These are phyloP conservation scores for Sander vitreus DNA, from an alignment of 2,113 vertebrate species.

Conservation along the genomic window DNA sequence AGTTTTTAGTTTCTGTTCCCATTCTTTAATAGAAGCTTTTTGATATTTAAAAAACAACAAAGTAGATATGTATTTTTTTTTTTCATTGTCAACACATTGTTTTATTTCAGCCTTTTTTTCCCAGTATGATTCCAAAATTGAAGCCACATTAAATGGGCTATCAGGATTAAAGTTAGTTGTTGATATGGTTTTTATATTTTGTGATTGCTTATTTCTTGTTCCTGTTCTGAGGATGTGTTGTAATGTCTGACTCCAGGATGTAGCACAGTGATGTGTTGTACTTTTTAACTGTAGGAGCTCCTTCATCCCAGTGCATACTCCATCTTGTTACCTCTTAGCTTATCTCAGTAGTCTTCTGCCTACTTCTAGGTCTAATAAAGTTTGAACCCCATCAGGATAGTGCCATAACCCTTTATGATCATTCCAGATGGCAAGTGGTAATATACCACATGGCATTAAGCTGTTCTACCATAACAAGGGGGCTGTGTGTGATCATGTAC, in stretches of 20 bases:
- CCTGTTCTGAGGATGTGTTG: not conserved
- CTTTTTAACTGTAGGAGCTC: conserved; percentile 52
- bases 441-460: conserved; percentile 33
- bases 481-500: conserved; percentile 27
- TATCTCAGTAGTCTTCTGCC: conserved; percentile 37
- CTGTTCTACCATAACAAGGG: conserved; percentile 23
- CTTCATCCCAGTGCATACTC: conserved; percentile 43
- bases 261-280: conserved; percentile 51
- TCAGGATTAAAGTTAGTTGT: not conserved
- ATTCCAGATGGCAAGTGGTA: conserved; percentile 46
- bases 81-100: conserved; percentile 2
- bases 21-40: conserved; percentile 29
- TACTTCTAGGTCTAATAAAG: conserved; percentile 44
- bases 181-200: not conserved
- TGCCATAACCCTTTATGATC: conserved; percentile 32
- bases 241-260: conserved; percentile 44
- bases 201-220: conserved; percentile 14
- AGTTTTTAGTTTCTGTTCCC: conserved; percentile 22
- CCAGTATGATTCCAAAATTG: not conserved
- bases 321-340: conserved; percentile 47
- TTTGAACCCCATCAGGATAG: conserved; percentile 15
- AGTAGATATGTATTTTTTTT: conserved; percentile 7
- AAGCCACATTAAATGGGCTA: not conserved
- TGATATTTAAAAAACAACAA: conserved; percentile 12
- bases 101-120: not conserved